Evolutionary conservation across 1,140 invertebrate genomes (phyloP).

Genomic region (Meloidogyne hapla): DNA sequence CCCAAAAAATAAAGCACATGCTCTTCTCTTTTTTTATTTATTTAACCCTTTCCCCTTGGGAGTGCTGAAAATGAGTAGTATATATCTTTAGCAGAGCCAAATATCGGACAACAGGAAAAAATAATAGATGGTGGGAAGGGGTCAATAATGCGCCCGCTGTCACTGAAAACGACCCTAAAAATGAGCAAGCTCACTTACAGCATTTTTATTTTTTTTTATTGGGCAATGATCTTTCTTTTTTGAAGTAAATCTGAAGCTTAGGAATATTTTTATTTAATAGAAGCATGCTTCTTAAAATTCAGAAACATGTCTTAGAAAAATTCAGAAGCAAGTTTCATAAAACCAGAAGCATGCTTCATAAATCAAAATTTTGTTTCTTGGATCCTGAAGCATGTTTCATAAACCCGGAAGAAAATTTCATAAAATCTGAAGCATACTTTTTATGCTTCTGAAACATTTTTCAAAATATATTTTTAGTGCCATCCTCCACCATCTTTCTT

Average conservation of each 20-base stretch:
- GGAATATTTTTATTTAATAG: too few relatives aligned
- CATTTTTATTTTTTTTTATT: slow-evolving; percentile 5
- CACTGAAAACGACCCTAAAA: not conserved
- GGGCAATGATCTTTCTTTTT: not conserved
- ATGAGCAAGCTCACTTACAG: not conserved
- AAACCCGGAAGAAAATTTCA: too few relatives aligned
- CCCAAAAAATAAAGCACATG: not conserved
- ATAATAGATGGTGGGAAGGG: not conserved
- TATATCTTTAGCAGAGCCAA: not conserved
- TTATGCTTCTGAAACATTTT: too few relatives aligned
- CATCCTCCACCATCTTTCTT: not conserved
- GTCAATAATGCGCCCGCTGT: not conserved
- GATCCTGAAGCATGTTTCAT: too few relatives aligned
- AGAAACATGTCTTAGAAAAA: too few relatives aligned
- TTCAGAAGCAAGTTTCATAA: too few relatives aligned
- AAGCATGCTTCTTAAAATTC: not conserved
- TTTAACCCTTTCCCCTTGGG: not conserved
- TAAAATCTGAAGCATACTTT: too few relatives aligned
- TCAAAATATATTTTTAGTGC: too few relatives aligned
- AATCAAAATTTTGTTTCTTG: too few relatives aligned
- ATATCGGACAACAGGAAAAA: not conserved
- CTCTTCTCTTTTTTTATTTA: not conserved
- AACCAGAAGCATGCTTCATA: too few relatives aligned
- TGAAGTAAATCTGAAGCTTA: too few relatives aligned
- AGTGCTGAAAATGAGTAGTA: slow-evolving; percentile 1